These are phyloP conservation scores for Callorhinus ursinus DNA, from an alignment of 2,113 vertebrate species.

Conservation along the genomic window DNA sequence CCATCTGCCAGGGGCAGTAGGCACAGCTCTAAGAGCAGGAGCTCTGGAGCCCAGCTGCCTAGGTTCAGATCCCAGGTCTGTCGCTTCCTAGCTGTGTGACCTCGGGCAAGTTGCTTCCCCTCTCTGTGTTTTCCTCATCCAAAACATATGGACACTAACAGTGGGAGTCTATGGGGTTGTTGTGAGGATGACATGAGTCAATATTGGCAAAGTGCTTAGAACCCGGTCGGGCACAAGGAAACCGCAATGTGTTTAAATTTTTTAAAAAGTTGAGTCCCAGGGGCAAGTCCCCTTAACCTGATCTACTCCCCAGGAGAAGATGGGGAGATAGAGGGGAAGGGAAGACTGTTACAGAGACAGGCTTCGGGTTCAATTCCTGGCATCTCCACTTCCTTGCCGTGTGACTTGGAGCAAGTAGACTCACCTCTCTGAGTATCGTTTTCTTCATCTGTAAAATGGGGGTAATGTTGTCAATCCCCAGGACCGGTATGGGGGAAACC, in stretches of 20 bases:
- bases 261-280: background rate
- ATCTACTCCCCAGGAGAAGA: background rate
- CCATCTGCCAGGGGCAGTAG: background rate
- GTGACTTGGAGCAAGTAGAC: background rate
- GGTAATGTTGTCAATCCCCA: background rate
- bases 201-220: background rate
- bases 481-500: background rate
- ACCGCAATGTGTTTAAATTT: background rate
- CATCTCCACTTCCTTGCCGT: background rate
- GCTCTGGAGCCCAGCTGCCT: background rate
- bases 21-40: background rate
- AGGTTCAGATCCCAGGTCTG: background rate
- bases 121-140: conserved; percentile 21
- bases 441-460: conserved; percentile 13
- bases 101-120: background rate
- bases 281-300: background rate
- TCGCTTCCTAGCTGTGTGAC: background rate
- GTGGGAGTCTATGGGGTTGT: too few species aligned
- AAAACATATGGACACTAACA: background rate
- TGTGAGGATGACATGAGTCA: background rate
- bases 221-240: background rate
- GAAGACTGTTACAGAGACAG: background rate
- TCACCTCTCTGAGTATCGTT: background rate
- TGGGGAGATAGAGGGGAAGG: background rate
- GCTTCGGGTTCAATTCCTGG: background rate